Evolutionary conservation across 2,113 vertebrate genomes (phyloP), one percentile per base, ranked within the genome.

Genomic region (Anseranas semipalmata): DNA sequence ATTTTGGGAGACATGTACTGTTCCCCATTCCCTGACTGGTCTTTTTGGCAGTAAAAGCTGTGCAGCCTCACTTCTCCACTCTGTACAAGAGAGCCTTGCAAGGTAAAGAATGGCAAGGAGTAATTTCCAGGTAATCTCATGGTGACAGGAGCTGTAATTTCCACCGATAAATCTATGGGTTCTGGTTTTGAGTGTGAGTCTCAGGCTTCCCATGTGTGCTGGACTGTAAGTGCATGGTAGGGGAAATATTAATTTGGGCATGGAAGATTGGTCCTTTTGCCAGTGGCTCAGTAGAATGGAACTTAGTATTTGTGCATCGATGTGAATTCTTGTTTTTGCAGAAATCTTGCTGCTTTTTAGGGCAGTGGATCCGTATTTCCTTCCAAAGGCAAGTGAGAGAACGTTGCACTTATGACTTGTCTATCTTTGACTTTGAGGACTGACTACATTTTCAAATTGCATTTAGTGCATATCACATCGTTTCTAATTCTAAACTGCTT

Each of bases 131-230:
- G 46, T 83, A 72, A 86, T 50, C 72, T 48, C 8, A 39, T 35
- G 46, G 66, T 63, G 77, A 28, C 20, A 8, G 52, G 25, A 85
- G 27, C 52, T 82, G 35, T 30, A 43, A 63, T 72, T 91, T 72
- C 66, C 52, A 59, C 4, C 22, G 3, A 45, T 52, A 39, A 60
- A 83, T 70, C 39, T 74, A 13, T 30, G 33, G 27, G 21, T 71
- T 93, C 35, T 71, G 77, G 15, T 74, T 91, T 78, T 71, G 70
- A 37, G 55, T 0, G 0, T 12, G 70, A 75, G 13, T n/a, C 60
- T 0, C 1, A 1, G 1, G 55, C 43, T 82, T 91, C 32, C 45
- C 0, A 0, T 7, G 12, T 0, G 0, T 66, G 52, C 41, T 85
- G 66, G 70, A 41, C 56, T 45, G 6, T 32, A 15, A 59, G 43